These are phyloP conservation scores for Brienomyrus longianalis DNA, from an alignment of 2,113 vertebrate genomes.

Conservation along the genomic window DNA sequence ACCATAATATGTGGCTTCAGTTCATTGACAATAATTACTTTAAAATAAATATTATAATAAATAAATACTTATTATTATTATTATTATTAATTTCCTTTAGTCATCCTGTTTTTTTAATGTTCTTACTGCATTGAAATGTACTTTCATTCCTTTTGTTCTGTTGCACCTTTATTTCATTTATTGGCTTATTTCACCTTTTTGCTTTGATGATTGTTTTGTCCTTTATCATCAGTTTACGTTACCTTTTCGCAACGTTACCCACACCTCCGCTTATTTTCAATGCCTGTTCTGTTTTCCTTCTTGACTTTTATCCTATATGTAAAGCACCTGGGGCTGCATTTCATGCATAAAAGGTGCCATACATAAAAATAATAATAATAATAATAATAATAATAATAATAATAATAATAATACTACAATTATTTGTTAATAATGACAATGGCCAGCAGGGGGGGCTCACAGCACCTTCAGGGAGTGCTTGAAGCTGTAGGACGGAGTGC, in stretches of 20 bases:
- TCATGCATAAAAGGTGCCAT: background rate
- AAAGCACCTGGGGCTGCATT: background rate
- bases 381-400: background rate
- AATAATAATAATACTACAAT: background rate
- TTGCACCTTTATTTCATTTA: background rate
- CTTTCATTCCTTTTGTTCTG: background rate
- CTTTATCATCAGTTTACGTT: background rate
- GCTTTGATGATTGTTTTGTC: background rate
- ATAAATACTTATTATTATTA: background rate
- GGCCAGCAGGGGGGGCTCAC: background rate
- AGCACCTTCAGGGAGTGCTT: conserved; percentile 87
- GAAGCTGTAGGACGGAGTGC: conserved; percentile 84
- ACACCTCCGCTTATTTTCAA: background rate
- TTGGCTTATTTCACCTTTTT: background rate
- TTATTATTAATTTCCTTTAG: background rate
- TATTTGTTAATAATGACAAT: background rate
- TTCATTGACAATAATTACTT: background rate
- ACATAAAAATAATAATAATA: background rate
- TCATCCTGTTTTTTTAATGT: background rate
- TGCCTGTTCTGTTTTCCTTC: background rate
- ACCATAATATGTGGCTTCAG: background rate
- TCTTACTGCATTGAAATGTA: background rate
- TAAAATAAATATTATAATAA: background rate
- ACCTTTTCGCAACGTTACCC: background rate
- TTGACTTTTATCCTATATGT: background rate